Conservation (phyloP, 2,888 invertebrate genomes). For the Conops quadrifasciatus region DNA sequence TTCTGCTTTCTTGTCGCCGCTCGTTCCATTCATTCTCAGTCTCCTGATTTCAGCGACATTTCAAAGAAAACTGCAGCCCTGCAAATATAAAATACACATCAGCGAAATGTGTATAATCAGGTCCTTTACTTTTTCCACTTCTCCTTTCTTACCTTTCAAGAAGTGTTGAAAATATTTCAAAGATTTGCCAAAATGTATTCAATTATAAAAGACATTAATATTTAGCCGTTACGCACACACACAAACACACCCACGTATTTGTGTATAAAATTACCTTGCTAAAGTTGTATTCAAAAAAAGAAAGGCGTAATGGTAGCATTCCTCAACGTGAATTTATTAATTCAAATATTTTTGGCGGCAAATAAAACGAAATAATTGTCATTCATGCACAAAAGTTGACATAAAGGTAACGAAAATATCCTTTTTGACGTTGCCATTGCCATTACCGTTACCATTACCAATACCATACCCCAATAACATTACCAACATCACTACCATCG, state of each 20-base stretch:
- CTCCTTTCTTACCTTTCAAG: not conserved
- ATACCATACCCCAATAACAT: conserved; percentile 2
- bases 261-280: too few species aligned
- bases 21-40: not conserved
- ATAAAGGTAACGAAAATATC: conserved; percentile 39
- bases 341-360: conserved; percentile 33
- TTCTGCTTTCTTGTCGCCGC: not conserved
- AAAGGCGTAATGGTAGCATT: not conserved
- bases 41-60: not conserved
- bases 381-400: conserved; percentile 38
- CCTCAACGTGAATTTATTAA: conserved; percentile 32
- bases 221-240: conserved; percentile 14
- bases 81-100: conserved; percentile 17
- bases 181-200: conserved; percentile 29
- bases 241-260: not conserved
- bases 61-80: too few species aligned
- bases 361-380: conserved; percentile 37
- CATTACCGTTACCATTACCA: conserved; percentile 2
- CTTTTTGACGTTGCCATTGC: conserved; percentile 17
- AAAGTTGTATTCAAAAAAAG: conserved; percentile 6
- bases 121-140: not conserved
- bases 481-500: not conserved
- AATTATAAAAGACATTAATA: conserved; percentile 33
- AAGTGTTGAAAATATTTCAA: not conserved
- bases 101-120: not conserved